Conservation (phyloP, 2,113 vertebrate species). For the Oncorhynchus tshawytscha region DNA sequence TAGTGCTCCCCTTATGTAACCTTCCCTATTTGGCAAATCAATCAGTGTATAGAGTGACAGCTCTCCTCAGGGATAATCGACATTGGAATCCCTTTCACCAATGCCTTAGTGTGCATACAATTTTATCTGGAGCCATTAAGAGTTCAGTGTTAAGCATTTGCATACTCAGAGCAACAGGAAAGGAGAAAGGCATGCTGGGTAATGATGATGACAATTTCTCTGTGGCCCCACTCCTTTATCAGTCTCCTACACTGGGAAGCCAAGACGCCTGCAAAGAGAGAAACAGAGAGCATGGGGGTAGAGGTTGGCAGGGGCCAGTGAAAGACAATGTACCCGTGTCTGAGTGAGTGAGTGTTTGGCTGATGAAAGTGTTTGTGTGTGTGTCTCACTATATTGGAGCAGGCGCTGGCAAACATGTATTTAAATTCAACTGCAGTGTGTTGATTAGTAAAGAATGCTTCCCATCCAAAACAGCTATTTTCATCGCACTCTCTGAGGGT, state of each 20-base stretch:
- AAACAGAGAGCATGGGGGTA: not conserved
- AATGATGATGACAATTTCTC: not conserved
- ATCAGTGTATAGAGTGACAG: too few relatives aligned
- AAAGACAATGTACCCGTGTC: not conserved
- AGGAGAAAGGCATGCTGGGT: not conserved
- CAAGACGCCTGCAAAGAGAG: conserved; percentile 85
- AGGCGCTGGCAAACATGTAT: conserved; percentile 96
- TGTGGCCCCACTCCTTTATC: conserved; percentile 27
- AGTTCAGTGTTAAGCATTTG: not conserved
- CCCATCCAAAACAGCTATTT: conserved; percentile 93
- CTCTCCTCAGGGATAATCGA: too few relatives aligned
- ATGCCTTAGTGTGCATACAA: not conserved
- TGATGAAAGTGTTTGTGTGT: not conserved
- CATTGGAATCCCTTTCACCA: too few relatives aligned
- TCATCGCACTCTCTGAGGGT: conserved; percentile 87
- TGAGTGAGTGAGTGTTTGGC: not conserved
- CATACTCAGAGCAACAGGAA: not conserved
- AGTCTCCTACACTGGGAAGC: conserved; percentile 91
- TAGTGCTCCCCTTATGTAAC: too few relatives aligned
- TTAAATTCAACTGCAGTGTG: conserved; percentile 95
- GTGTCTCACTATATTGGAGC: conserved; percentile 91
- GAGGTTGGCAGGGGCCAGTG: not conserved
- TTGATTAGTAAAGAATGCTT: conserved; percentile 95
- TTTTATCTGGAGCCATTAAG: not conserved
- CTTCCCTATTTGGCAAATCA: too few relatives aligned